Evolutionary conservation across 2,797 vertebrate genomes (phyloP).

Genomic region (Siniperca obscura): DNA sequence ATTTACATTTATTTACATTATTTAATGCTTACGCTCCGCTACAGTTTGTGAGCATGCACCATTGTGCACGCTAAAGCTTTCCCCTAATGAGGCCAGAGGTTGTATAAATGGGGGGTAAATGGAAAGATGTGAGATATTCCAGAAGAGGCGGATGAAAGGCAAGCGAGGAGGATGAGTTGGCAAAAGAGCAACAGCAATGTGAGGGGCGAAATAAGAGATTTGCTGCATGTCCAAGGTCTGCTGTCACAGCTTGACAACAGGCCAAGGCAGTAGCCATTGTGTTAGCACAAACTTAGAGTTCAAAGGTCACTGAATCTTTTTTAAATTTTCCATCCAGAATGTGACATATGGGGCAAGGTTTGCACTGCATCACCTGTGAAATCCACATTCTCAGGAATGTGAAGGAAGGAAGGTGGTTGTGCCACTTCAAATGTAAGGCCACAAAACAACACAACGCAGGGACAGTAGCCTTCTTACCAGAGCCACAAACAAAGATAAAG

Average conservation of each 20-base stretch:
- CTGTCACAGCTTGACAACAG: constrained; percentile 14
- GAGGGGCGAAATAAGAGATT: constrained; percentile 12
- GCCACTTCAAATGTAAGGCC: constrained; percentile 20
- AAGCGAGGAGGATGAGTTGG: constrained; percentile 34
- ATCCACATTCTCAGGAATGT: constrained; percentile 4
- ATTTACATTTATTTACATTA: constrained; percentile 10
- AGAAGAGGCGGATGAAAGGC: constrained; percentile 46
- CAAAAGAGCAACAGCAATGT: constrained; percentile 10
- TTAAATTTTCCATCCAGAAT: constrained; percentile 27
- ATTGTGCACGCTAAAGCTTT: constrained; percentile 49
- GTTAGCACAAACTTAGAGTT: constrained; percentile 4
- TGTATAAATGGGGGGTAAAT: constrained; percentile 55
- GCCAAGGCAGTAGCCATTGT: constrained; percentile 10
- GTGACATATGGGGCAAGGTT: constrained; percentile 7
- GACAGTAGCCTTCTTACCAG: constrained; percentile 16
- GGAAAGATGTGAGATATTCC: constrained; percentile 61
- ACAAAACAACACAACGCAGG: constrained; percentile 18
- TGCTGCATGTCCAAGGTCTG: constrained; percentile 42
- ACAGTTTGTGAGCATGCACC: constrained; percentile 49
- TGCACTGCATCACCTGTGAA: constrained; percentile 14
- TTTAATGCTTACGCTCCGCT: constrained; percentile 61
- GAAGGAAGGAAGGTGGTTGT: constrained; percentile 23
- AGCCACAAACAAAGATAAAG: constrained; percentile 52
- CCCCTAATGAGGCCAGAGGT: constrained; percentile 67
- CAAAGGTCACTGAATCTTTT: constrained; percentile 48